Percentiles rank a stretch among this genome's conserved stretches.
phyloP scores from a whole-genome alignment of 2,797 vertebrate genomes.

The Amblyopsis hoosieri region DNA sequence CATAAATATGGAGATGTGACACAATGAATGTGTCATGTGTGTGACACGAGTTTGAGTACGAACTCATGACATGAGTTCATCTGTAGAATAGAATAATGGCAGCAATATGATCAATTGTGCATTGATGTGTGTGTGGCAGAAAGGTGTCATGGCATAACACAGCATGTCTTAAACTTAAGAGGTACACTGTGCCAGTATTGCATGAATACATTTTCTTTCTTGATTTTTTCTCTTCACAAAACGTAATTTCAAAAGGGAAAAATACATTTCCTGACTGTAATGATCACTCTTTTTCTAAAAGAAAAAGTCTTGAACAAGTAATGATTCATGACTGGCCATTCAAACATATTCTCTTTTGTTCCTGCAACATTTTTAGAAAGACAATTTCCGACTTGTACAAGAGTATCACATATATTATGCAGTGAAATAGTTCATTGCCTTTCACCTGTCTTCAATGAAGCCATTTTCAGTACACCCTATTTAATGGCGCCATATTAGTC shows the following conservation, averaged over 20 bases:
- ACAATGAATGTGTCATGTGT: too few relatives aligned
- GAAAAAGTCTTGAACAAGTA: slow-evolving; percentile 8
- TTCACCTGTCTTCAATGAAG: slow-evolving; percentile 48
- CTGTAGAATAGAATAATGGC: not conserved
- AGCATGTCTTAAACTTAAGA: too few relatives aligned
- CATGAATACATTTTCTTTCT: not conserved
- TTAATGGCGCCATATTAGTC: slow-evolving; percentile 21
- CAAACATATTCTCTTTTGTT: slow-evolving; percentile 53
- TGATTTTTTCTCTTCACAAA: not conserved
- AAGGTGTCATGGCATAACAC: too few relatives aligned
- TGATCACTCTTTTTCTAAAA: not conserved
- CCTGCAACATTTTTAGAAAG: slow-evolving; percentile 64
- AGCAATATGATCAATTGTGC: not conserved
- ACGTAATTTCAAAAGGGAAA: slow-evolving; percentile 2
- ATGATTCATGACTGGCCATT: slow-evolving; percentile 33
- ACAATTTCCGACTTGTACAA: slow-evolving; percentile 54
- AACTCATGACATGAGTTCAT: too few relatives aligned
- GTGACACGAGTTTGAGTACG: too few relatives aligned
- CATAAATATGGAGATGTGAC: slow-evolving; percentile 46
- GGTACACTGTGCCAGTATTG: not conserved
- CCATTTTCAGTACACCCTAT: slow-evolving; percentile 41
- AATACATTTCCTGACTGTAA: slow-evolving; percentile 1
- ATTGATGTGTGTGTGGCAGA: not conserved
- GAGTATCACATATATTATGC: slow-evolving; percentile 63
- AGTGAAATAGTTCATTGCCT: slow-evolving; percentile 43